phyloP scores from a whole-genome alignment of 2,113 vertebrate species.

The Aphyosemion australe region DNA sequence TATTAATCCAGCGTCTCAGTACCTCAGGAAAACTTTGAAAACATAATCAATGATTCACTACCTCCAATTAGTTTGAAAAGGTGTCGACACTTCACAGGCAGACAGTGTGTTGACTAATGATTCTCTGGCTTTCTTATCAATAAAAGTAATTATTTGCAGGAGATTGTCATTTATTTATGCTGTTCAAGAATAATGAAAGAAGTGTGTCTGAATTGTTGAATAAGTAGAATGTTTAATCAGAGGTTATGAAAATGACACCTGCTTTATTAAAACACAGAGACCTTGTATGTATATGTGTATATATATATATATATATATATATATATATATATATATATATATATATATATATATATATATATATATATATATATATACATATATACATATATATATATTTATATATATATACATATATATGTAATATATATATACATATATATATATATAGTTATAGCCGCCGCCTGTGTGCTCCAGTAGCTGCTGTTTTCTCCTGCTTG shows the following conservation, averaged over 20 bases:
- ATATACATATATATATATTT: too few relatives aligned
- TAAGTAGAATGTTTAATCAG: not conserved
- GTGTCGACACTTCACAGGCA: not conserved
- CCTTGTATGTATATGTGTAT: too few relatives aligned
- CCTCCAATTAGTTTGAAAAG: constrained; percentile 19
- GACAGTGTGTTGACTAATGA: constrained; percentile 1
- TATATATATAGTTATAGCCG: too few relatives aligned
- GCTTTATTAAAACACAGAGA: not conserved
- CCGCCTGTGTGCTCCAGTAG: too few relatives aligned
- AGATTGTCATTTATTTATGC: constrained; percentile 1
- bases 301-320: too few relatives aligned
- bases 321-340: too few relatives aligned
- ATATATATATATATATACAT: too few relatives aligned
- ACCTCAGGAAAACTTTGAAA: not conserved
- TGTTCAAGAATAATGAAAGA: constrained; percentile 1
- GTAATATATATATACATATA: too few relatives aligned
- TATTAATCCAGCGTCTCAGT: not conserved
- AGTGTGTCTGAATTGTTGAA: not conserved
- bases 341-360: too few relatives aligned
- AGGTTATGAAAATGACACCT: not conserved
- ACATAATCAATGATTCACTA: constrained; percentile 31
- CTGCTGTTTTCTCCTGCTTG: too few relatives aligned
- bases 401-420: too few relatives aligned
- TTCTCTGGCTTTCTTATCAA: constrained; percentile 1
- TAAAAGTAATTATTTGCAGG: constrained; percentile 13